phyloP scores from a whole-genome alignment of 2,888 invertebrate genomes.

The Hydrotaea diabolus region DNA sequence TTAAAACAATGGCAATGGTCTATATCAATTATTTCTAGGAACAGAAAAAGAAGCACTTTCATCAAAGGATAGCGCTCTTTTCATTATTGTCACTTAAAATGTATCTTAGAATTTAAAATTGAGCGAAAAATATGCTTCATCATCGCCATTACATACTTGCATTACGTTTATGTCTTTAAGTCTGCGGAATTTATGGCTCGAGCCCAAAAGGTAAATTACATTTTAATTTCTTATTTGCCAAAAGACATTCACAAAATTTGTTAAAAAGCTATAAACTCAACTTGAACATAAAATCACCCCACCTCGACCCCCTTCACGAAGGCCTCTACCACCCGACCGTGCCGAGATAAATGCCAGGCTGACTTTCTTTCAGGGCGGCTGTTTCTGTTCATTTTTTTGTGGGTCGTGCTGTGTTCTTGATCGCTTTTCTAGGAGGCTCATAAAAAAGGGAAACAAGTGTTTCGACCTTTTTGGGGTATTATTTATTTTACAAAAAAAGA shows the following conservation, averaged over 20 bases:
- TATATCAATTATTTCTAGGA: too few relatives aligned
- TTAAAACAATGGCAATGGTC: too few relatives aligned
- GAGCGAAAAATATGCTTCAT: slow-evolving; percentile 2
- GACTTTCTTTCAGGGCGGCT: neutral
- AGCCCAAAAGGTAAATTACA: slow-evolving; percentile 43
- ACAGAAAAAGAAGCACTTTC: too few relatives aligned
- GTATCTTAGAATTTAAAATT: too few relatives aligned
- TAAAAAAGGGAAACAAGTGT: neutral
- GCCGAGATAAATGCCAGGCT: neutral
- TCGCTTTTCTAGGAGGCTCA: neutral
- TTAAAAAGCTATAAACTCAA: slow-evolving; percentile 30
- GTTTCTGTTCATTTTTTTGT: neutral
- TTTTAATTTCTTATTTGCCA: slow-evolving; percentile 46
- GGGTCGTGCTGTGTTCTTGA: neutral
- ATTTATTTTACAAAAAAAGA: too few relatives aligned
- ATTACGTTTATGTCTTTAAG: neutral
- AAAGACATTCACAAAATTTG: slow-evolving; percentile 26
- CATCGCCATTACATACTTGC: neutral
- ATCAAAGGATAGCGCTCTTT: too few relatives aligned
- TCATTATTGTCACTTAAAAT: neutral
- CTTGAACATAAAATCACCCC: slow-evolving; percentile 9
- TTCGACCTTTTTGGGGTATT: too few relatives aligned
- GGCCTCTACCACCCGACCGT: neutral
- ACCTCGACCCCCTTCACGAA: neutral
- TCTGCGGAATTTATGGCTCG: slow-evolving; percentile 29